Percentiles rank a stretch among this genome's conserved stretches.
Conservation (phyloP, 1,140 invertebrate species). For the Ericerus pela region DNA sequence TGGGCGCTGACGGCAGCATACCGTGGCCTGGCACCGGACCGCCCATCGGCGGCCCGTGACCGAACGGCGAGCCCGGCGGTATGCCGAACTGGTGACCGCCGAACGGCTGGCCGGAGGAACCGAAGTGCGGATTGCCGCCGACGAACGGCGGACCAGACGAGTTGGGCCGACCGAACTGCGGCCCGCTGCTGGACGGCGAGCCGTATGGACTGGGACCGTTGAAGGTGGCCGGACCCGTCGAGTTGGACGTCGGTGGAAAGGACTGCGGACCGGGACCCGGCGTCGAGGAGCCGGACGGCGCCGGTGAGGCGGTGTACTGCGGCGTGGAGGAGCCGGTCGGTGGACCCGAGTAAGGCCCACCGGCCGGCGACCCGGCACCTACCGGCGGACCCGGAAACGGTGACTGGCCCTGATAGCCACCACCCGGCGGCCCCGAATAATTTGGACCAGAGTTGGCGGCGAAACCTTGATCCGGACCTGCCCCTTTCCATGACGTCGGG, state of each 20-base stretch:
- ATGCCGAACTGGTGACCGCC: constrained; percentile 47
- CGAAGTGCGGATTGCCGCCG: constrained; percentile 46
- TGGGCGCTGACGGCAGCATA: constrained; percentile 42
- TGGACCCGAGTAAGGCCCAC: constrained; percentile 45
- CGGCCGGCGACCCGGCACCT: constrained; percentile 46
- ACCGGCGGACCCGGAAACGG: constrained; percentile 45
- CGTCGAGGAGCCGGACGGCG: constrained; percentile 56
- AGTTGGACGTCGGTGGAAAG: constrained; percentile 46
- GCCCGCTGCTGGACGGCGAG: constrained; percentile 44
- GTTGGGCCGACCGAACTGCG: constrained; percentile 45
- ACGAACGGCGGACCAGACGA: constrained; percentile 52
- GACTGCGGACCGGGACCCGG: constrained; percentile 44
- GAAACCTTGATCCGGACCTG: constrained; percentile 44
- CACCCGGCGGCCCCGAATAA: constrained; percentile 39
- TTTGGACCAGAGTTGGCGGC: constrained; percentile 40
- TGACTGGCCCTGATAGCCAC: constrained; percentile 41
- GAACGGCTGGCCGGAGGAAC: constrained; percentile 45
- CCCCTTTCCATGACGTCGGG: constrained; percentile 45
- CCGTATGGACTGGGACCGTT: constrained; percentile 48
- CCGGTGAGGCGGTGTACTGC: constrained; percentile 57
- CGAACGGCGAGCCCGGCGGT: constrained; percentile 52
- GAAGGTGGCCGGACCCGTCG: constrained; percentile 42
- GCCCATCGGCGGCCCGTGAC: constrained; percentile 36
- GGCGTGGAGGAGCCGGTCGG: constrained; percentile 54
- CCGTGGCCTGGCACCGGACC: constrained; percentile 26